phyloP scores from a whole-genome alignment of 23 tunicate genomes.

The Clavelina lepadiformis region DNA sequence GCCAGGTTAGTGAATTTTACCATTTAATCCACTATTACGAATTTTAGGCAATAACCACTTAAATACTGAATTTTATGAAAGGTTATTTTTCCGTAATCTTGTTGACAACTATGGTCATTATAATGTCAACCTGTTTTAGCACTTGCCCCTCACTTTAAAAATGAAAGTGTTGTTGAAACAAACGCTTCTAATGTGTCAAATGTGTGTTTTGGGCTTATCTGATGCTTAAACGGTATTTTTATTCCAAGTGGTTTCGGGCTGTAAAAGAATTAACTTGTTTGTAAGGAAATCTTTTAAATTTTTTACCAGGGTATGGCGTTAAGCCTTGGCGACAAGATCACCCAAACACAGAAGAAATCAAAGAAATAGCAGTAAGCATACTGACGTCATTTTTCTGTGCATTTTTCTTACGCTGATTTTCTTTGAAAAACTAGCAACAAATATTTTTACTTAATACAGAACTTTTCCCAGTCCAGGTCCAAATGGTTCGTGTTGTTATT shows the following conservation, averaged over 20 bases:
- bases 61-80: neutral
- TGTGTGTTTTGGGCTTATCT: no score
- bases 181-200: no score
- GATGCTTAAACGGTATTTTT: no score
- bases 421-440: no score
- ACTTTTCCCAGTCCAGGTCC: no score
- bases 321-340: conserved; percentile 94
- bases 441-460: no score
- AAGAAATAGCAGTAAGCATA: conserved; percentile 70
- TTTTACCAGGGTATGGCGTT: conserved; percentile 99
- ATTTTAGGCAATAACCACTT: no score
- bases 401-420: no score
- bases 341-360: conserved; percentile 74
- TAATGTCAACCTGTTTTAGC: neutral
- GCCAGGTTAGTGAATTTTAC: conserved; percentile 48
- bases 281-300: neutral
- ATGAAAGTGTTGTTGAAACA: no score
- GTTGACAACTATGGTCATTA: neutral
- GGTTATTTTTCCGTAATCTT: neutral
- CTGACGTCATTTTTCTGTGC: no score
- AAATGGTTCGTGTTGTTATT: no score
- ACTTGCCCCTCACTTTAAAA: no score
- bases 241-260: neutral
- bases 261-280: neutral
- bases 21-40: neutral